Conservation (phyloP, 2,113 vertebrate genomes). For the Ptilonorhynchus violaceus region DNA sequence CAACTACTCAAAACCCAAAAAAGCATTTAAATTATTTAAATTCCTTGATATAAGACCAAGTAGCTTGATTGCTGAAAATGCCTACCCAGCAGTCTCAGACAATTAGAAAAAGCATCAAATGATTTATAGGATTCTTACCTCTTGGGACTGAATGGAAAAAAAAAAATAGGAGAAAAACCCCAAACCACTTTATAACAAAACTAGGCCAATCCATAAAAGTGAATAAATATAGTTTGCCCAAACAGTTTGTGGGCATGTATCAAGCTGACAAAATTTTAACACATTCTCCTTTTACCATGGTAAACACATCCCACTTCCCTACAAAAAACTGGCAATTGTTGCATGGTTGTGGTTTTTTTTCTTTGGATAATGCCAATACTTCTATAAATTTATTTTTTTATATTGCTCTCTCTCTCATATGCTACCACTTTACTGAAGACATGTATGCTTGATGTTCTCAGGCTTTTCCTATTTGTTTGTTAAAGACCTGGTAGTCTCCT, state of each 20-base stretch:
- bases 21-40: neutral
- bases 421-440: neutral
- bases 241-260: neutral
- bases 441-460: neutral
- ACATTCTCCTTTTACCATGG: neutral
- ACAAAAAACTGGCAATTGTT: neutral
- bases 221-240: neutral
- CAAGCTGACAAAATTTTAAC: neutral
- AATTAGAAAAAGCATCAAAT: neutral
- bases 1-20: neutral
- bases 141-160: neutral
- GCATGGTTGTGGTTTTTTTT: neutral
- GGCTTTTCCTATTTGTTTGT: neutral
- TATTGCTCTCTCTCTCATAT: neutral
- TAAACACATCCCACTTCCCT: neutral
- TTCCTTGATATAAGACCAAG: neutral
- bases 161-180: accelerated
- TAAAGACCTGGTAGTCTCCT: neutral
- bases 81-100: neutral
- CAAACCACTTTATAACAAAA: neutral
- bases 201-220: neutral
- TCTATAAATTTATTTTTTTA: neutral
- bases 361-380: neutral
- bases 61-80: neutral
- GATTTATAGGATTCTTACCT: neutral